These are phyloP conservation scores for Natator depressus DNA, from an alignment of 2,113 vertebrate species.

Conservation along the genomic window DNA sequence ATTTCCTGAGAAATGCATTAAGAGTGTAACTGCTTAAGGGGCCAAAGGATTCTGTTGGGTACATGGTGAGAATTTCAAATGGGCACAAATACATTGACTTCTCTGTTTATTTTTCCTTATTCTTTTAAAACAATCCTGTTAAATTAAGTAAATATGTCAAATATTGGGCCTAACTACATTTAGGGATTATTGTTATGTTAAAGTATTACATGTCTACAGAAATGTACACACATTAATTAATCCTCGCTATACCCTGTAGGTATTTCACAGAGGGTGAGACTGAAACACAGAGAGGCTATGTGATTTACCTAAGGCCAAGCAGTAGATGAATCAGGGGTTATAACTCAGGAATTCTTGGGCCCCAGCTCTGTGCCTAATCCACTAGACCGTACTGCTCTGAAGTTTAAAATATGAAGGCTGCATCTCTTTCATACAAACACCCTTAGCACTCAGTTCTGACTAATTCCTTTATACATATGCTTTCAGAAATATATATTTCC, in stretches of 20 bases:
- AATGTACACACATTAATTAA: not conserved
- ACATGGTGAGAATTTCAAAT: not conserved
- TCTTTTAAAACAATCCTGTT: not conserved
- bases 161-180: not conserved
- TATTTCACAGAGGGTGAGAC: not conserved
- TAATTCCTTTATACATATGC: slow-evolving; percentile 10
- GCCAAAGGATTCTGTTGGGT: not conserved
- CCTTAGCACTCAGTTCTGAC: not conserved
- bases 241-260: not conserved
- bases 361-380: not conserved
- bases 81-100: not conserved
- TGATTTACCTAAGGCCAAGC: not conserved
- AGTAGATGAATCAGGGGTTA: not conserved
- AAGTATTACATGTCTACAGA: not conserved
- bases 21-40: slow-evolving; percentile 1
- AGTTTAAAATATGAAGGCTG: not conserved
- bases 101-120: not conserved
- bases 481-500: not conserved
- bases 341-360: not conserved
- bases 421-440: not conserved
- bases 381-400: not conserved
- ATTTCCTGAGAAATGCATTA: not conserved
- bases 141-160: not conserved
- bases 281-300: not conserved
- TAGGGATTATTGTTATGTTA: not conserved